Conservation (phyloP, 2,797 vertebrate genomes). For the Sebastes alutus region DNA sequence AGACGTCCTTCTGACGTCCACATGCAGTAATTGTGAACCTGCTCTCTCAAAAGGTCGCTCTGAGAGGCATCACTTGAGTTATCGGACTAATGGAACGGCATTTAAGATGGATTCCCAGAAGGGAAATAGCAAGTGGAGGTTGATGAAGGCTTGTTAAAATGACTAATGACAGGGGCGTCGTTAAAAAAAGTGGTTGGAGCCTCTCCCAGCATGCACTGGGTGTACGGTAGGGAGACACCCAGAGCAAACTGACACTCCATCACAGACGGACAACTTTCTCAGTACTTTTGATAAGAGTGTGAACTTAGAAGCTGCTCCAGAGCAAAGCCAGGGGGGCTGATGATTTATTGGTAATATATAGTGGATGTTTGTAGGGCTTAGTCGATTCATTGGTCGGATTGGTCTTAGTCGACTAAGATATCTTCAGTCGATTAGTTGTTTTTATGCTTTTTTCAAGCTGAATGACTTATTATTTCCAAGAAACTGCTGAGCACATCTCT, state of each 20-base stretch:
- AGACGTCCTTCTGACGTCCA: conserved; percentile 5
- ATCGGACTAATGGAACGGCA: conserved; percentile 32
- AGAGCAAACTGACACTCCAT: not conserved
- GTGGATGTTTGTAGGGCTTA: too few relatives aligned
- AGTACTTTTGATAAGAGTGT: not conserved
- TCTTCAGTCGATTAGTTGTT: too few relatives aligned
- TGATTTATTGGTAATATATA: not conserved
- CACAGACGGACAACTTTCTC: not conserved
- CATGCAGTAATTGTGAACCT: not conserved
- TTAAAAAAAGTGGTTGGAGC: conserved; percentile 2
- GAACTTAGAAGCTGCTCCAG: not conserved
- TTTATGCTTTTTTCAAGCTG: too few relatives aligned
- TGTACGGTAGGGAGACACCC: not conserved
- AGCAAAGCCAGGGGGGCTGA: not conserved
- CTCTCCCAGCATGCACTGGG: not conserved
- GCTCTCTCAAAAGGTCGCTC: not conserved
- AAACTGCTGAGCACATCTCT: too few relatives aligned
- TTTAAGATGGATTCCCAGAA: conserved; percentile 15
- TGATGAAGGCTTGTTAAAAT: conserved; percentile 44
- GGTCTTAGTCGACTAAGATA: too few relatives aligned
- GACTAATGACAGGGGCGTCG: conserved; percentile 29
- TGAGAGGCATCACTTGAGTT: conserved; percentile 11
- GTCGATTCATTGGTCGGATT: too few relatives aligned
- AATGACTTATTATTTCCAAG: too few relatives aligned
- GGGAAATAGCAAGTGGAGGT: not conserved